These are phyloP conservation scores for Notarius lentiginosus DNA, from an alignment of 2,113 vertebrate species.

Conservation along the genomic window DNA sequence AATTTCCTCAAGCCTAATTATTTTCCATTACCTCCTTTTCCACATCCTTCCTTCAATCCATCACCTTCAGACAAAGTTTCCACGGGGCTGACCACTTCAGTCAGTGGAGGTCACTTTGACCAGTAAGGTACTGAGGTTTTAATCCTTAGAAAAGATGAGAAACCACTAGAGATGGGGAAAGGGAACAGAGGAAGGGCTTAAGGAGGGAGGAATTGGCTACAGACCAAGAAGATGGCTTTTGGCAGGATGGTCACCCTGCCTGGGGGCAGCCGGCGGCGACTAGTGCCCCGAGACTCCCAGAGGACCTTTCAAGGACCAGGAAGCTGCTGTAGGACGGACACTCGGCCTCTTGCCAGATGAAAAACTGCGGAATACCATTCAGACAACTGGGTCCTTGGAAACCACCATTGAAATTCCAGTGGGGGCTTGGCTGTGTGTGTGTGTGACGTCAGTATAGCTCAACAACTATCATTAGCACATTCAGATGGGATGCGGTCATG, in stretches of 20 bases:
- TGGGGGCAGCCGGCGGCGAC: slow-evolving; percentile 47
- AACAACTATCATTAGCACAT: slow-evolving; percentile 70
- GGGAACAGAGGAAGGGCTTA: background rate
- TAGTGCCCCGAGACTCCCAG: slow-evolving; percentile 47
- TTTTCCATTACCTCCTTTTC: slow-evolving; percentile 39
- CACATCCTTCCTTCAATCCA: slow-evolving; percentile 48
- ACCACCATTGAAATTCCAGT: slow-evolving; percentile 69
- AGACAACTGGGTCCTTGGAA: slow-evolving; percentile 55
- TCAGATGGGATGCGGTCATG: slow-evolving; percentile 60
- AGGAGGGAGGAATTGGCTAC: slow-evolving; percentile 39
- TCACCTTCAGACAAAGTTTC: slow-evolving; percentile 56
- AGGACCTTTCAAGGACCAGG: slow-evolving; percentile 45
- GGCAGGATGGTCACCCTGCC: slow-evolving; percentile 33
- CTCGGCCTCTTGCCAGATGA: slow-evolving; percentile 53
- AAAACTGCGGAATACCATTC: slow-evolving; percentile 61
- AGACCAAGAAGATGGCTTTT: slow-evolving; percentile 43
- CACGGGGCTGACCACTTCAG: slow-evolving; percentile 45
- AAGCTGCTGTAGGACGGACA: slow-evolving; percentile 49
- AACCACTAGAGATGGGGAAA: slow-evolving; percentile 38
- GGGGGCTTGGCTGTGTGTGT: slow-evolving; percentile 55
- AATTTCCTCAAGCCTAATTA: background rate
- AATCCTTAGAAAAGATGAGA: slow-evolving; percentile 48
- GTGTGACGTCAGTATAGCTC: slow-evolving; percentile 71
- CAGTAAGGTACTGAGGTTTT: slow-evolving; percentile 41
- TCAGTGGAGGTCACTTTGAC: slow-evolving; percentile 49